Base-by-base conservation (phyloP, 2,113 vertebrate species). In the Protomyctophum bolini region DNA sequence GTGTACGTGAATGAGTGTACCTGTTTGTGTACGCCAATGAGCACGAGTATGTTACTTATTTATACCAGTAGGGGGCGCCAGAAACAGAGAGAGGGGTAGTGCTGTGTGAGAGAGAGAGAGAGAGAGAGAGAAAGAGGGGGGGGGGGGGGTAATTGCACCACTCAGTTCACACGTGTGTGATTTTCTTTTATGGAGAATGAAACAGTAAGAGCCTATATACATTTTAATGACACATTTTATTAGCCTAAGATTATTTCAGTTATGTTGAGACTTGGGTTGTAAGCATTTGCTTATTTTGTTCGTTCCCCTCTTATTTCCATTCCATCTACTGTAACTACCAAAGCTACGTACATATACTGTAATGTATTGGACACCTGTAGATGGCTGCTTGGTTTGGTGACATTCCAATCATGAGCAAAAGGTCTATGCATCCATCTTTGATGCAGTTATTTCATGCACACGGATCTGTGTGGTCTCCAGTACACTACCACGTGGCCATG, bases 391-490 rank as follows among this genome's bases (percentile, higher is more conserved):
- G 72, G 45, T 75, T 79, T 64, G 47, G 61, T 73, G 76, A 59
- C 65, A 72, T 76, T 73, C 29, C 49, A 67, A 67, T 74, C 62
- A 72, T 29, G 50, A 77, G 50, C 55, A 63, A 49, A 73, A 52
- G 6, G 71, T 71, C 63, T 66, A 54, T 58, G 47, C 67, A 67
- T 68, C 28, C 29, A 14, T 73, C 69, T 76, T 57, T 81, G 75
- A 77, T 73, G 48, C 78, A 70, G 74, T 78, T 74, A 51, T 83
- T 79, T 72, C 11, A 52, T n/a, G 14, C 21, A 33, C 6, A 55
- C 46, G 4, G 63, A 66, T 57, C 50, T 65, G 46, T 63, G 62
- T 58, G 66, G 61, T 12, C 7, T 66, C 73, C 21, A 41, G 45
- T 52, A 14, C 55, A 57, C 73, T 66, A 63, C 63, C 74, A 6